Conservation (phyloP, 1,140 invertebrate species). For the Pogonognathellus flavescens region DNA sequence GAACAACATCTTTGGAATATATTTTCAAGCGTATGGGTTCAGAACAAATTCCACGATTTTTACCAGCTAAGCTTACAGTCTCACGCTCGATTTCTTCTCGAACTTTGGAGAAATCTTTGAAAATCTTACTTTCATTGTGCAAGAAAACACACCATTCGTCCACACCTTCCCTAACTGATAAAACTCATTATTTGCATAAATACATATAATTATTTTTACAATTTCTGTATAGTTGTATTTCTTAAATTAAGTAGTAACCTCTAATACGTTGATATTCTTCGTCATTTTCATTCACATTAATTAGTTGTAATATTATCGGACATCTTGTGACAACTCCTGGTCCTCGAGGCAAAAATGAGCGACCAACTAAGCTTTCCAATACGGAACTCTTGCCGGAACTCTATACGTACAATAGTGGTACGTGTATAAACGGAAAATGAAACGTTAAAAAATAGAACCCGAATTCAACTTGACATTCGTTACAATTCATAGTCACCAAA, state of each 20-base stretch:
- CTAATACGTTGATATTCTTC: conserved; percentile 85
- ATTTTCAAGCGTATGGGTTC: conserved; percentile 26
- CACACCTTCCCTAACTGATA: not conserved
- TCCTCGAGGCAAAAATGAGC: conserved; percentile 96
- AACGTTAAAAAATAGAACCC: not conserved
- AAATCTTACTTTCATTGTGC: conserved; percentile 91
- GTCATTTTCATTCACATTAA: conserved; percentile 90
- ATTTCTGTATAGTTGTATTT: not conserved
- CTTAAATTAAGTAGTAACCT: conserved; percentile 72
- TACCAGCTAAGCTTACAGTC: conserved; percentile 6
- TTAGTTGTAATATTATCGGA: conserved; percentile 92
- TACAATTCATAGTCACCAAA: too few relatives aligned
- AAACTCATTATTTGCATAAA: not conserved
- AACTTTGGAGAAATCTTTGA: conserved; percentile 92
- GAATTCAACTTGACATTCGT: not conserved
- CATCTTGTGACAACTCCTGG: conserved; percentile 96
- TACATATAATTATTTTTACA: not conserved
- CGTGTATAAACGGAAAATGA: not conserved
- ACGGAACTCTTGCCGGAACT: conserved; percentile 99
- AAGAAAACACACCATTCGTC: conserved; percentile 79
- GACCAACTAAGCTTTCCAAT: conserved; percentile 96
- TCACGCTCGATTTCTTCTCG: conserved; percentile 70
- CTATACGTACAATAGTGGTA: too few relatives aligned
- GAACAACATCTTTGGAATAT: conserved; percentile 10
- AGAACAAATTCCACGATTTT: conserved; percentile 2